Conservation (phyloP, 23 tunicate species). For the Clavelina lepadiformis region DNA sequence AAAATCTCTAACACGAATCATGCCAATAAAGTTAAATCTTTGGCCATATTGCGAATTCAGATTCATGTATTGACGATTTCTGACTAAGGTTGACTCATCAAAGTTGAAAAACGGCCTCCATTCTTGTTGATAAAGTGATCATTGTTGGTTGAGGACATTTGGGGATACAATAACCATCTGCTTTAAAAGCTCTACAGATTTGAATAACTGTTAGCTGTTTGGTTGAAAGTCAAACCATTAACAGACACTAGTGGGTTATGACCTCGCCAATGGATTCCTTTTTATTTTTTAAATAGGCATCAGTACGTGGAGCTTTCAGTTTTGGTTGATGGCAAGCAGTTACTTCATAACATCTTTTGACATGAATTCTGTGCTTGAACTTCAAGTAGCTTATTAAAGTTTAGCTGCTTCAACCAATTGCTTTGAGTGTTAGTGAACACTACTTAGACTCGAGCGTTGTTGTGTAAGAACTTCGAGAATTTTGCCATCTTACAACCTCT, state of each 20-base stretch:
- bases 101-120: background rate
- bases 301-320: no score
- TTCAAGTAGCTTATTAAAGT: conserved; percentile 10
- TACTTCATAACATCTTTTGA: conserved; percentile 11
- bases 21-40: no score
- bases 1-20: no score
- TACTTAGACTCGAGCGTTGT: conserved; percentile 1
- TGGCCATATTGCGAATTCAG: no score
- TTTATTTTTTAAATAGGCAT: no score
- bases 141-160: conserved; percentile 1
- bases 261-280: no score
- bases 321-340: no score
- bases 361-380: conserved; percentile 9
- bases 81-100: background rate
- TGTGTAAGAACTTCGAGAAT: no score
- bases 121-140: background rate
- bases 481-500: no score
- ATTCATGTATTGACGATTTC: conserved; percentile 3
- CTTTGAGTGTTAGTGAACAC: conserved; percentile 13
- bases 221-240: conserved; percentile 17
- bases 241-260: no score
- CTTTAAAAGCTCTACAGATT: conserved; percentile 6
- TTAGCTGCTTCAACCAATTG: conserved; percentile 9
- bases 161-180: conserved; percentile 14
- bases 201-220: conserved; percentile 11